phyloP scores from a whole-genome alignment of 2,113 vertebrate genomes.

The Chloropsis cyanopogon region DNA sequence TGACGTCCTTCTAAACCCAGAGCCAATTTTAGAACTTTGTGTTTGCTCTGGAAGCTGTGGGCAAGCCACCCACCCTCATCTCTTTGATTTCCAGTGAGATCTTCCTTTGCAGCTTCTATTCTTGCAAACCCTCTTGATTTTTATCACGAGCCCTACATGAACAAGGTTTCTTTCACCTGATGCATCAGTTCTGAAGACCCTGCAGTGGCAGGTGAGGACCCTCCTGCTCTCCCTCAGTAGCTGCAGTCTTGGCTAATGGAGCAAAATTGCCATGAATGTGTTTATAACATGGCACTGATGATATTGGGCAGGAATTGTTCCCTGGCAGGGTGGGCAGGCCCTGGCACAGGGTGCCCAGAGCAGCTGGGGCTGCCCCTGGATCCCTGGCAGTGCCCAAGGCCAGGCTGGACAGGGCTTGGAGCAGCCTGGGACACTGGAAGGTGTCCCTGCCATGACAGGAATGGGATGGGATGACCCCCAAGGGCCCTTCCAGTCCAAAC shows the following conservation, averaged over 20 bases:
- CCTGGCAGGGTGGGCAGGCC: fast-evolving
- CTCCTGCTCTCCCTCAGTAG: neutral
- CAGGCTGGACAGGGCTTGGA: neutral
- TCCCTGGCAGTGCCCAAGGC: neutral
- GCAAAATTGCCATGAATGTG: fast-evolving
- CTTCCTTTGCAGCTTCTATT: neutral
- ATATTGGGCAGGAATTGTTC: neutral
- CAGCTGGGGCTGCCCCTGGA: neutral
- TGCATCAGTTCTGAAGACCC: fast-evolving
- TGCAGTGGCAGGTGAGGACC: neutral
- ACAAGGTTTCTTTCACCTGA: neutral
- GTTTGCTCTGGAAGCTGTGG: neutral
- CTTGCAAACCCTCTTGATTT: neutral
- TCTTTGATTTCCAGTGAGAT: neutral
- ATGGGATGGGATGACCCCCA: neutral
- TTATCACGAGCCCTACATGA: neutral
- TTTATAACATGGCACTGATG: neutral
- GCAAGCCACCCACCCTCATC: neutral
- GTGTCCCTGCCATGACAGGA: neutral
- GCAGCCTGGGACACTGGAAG: fast-evolving
- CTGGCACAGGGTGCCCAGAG: neutral
- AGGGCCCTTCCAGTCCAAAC: neutral
- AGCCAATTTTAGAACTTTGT: neutral
- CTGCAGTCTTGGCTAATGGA: neutral
- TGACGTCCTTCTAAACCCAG: neutral